Conservation (phyloP, 2,113 vertebrate species). For the Baryphthengus martii region DNA sequence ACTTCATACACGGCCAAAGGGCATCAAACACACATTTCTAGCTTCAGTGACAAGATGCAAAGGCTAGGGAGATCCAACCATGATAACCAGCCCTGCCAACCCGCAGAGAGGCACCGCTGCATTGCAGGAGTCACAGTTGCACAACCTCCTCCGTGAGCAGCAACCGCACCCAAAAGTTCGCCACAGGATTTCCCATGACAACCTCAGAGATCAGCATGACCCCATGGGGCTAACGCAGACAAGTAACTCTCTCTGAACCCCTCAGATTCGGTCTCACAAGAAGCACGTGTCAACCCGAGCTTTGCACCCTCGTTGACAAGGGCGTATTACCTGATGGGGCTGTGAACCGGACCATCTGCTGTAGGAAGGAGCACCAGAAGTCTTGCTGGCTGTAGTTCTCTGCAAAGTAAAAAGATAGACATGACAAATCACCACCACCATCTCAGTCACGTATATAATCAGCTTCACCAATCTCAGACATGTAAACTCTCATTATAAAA, state of each 20-base stretch:
- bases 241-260: neutral
- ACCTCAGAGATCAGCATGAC: neutral
- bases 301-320: conserved; percentile 11
- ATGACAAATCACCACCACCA: neutral
- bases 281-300: neutral
- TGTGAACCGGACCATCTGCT: conserved; percentile 88
- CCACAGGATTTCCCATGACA: neutral
- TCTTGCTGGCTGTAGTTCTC: conserved; percentile 74
- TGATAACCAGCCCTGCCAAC: neutral
- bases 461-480: neutral
- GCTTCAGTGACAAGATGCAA: neutral
- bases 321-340: conserved; percentile 83
- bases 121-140: neutral
- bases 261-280: neutral
- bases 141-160: neutral
- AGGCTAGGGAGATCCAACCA: neutral
- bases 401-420: conserved; percentile 71
- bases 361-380: conserved; percentile 76
- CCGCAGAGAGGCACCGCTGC: neutral
- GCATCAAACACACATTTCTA: neutral
- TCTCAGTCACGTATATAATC: neutral
- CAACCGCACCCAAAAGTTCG: neutral
- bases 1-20: neutral
- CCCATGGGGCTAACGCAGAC: neutral
- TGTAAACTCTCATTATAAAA: neutral